A percentile compares a stretch with the other conserved stretches of the same genome.
Evolutionary conservation across 2,113 vertebrate genomes (phyloP).

Genomic region (Malurus cyaneus): DNA sequence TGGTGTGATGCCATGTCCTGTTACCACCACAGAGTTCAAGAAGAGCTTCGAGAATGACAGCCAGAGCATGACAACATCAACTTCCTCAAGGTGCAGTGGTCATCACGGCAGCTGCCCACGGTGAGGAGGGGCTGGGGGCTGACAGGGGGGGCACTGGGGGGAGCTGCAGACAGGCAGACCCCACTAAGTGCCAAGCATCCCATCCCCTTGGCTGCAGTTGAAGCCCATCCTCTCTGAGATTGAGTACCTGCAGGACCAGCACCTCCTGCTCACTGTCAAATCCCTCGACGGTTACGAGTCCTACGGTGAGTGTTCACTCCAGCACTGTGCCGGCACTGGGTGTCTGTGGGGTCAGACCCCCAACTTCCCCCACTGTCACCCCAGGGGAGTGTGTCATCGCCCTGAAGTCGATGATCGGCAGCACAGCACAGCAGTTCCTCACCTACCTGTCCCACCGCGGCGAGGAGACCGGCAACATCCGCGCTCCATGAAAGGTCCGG

Average conservation of each 20-base stretch:
- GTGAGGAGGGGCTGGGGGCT: conserved; percentile 47
- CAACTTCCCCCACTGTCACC: not conserved
- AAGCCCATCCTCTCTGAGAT: conserved; percentile 96
- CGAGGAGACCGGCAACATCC: conserved; percentile 95
- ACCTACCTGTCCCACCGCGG: conserved; percentile 94
- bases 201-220: conserved; percentile 57
- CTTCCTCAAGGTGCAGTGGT: conserved; percentile 96
- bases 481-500: conserved; percentile 92
- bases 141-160: not conserved
- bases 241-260: conserved; percentile 96
- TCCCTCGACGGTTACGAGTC: conserved; percentile 95
- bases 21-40: conserved; percentile 83
- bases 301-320: conserved; percentile 76
- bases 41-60: conserved; percentile 96
- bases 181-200: not conserved
- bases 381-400: conserved; percentile 94
- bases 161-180: too few species aligned
- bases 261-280: conserved; percentile 93
- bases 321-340: accelerated
- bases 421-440: conserved; percentile 94
- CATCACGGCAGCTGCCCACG: conserved; percentile 91
- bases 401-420: conserved; percentile 97
- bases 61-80: conserved; percentile 96
- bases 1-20: not conserved
- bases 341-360: accelerated